Conservation (phyloP, 2,797 vertebrate species). For the Champsocephalus gunnari region DNA sequence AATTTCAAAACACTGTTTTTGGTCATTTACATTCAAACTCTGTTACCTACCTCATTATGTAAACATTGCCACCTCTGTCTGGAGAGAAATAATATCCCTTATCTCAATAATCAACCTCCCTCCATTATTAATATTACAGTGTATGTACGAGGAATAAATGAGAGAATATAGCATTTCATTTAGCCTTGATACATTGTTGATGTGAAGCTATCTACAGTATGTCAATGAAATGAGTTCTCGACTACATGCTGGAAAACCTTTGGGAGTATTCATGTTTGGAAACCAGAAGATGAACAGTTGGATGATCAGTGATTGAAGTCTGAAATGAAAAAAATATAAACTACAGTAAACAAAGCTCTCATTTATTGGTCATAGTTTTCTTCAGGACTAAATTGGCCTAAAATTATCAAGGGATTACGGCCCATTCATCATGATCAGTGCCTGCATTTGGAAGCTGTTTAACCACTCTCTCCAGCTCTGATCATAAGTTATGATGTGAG, state of each 20-base stretch:
- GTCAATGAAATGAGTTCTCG: conserved; percentile 29
- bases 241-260: conserved; percentile 35
- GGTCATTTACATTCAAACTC: conserved; percentile 50
- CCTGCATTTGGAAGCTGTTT: conserved; percentile 50
- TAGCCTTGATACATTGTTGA: conserved; percentile 9
- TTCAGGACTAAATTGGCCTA: conserved; percentile 50
- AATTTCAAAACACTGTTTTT: conserved; percentile 19
- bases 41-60: conserved; percentile 38
- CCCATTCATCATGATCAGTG: conserved; percentile 58
- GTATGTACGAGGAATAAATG: conserved; percentile 27
- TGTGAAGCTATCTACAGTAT: conserved; percentile 11
- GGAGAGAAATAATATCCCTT: conserved; percentile 36
- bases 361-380: conserved; percentile 21
- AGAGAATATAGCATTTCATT: conserved; percentile 41
- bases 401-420: conserved; percentile 52
- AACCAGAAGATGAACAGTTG: conserved; percentile 10
- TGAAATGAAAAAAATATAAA: conserved; percentile 26
- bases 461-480: conserved; percentile 38
- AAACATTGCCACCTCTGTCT: conserved; percentile 30
- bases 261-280: conserved; percentile 11
- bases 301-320: conserved; percentile 35
- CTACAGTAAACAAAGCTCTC: conserved; percentile 31
- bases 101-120: conserved; percentile 35
- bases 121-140: conserved; percentile 33
- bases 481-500: conserved; percentile 54